A percentile compares a stretch with the other conserved stretches of the same genome.
These are phyloP conservation scores for Ascaphus truei DNA, from an alignment of 2,113 vertebrate genomes.

Conservation along the genomic window DNA sequence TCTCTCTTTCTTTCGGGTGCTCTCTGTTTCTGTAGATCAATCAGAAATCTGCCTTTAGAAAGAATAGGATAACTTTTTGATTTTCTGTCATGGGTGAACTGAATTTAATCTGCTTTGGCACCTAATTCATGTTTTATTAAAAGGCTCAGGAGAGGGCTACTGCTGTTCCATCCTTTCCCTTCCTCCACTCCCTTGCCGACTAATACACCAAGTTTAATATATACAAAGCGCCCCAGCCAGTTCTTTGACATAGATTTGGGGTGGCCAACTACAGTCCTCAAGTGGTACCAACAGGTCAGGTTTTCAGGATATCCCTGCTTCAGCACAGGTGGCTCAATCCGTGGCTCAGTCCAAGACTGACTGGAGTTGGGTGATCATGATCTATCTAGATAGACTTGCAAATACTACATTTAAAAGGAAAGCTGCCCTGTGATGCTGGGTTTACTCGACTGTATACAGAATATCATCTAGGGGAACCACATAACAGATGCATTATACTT, in stretches of 20 bases:
- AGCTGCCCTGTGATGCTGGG: neutral
- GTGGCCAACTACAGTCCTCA: too few relatives aligned
- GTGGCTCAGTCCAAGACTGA: too few relatives aligned
- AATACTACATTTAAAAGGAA: neutral
- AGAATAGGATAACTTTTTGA: slow-evolving; percentile 62
- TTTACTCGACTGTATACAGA: neutral
- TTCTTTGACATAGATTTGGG: too few relatives aligned
- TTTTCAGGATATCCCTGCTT: too few relatives aligned
- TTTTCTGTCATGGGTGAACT: slow-evolving; percentile 56
- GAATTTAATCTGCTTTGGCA: slow-evolving; percentile 56
- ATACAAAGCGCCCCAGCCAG: neutral
- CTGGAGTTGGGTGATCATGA: too few relatives aligned
- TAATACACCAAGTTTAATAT: slow-evolving; percentile 11
- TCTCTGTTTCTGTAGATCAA: slow-evolving; percentile 54
- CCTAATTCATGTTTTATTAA: slow-evolving; percentile 65
- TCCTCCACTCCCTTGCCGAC: neutral
- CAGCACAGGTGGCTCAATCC: too few relatives aligned
- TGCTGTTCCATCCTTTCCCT: neutral
- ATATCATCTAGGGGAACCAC: neutral
- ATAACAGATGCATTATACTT: slow-evolving; percentile 26
- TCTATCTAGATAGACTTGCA: slow-evolving; percentile 7
- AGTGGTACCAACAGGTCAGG: too few relatives aligned
- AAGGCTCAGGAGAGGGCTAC: slow-evolving; percentile 48
- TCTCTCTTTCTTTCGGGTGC: slow-evolving; percentile 45
- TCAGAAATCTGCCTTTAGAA: slow-evolving; percentile 55